Conservation (phyloP, 2,113 vertebrate genomes). For the Zosterops borbonicus region DNA sequence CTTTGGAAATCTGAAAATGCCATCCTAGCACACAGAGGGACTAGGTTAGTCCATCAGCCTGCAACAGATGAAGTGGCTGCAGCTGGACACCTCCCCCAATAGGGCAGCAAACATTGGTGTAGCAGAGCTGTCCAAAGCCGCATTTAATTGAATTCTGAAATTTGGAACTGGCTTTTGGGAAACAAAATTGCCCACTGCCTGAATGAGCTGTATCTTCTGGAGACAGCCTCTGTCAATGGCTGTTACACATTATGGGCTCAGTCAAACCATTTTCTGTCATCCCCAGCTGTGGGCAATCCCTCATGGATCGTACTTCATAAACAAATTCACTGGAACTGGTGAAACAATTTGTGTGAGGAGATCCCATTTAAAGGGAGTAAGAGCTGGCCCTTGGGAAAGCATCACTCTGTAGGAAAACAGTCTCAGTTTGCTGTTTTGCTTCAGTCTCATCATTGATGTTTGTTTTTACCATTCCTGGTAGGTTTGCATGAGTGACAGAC, state of each 20-base stretch:
- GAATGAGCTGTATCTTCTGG: not conserved
- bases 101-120: not conserved
- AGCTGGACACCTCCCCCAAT: not conserved
- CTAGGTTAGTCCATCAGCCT: not conserved
- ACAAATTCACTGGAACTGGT: not conserved
- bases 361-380: not conserved
- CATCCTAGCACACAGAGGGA: conserved; percentile 77
- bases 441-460: not conserved
- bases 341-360: not conserved
- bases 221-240: not conserved
- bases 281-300: not conserved
- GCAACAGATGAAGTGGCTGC: not conserved
- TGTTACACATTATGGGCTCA: not conserved
- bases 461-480: not conserved
- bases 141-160: not conserved
- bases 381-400: not conserved
- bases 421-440: not conserved
- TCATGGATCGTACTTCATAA: not conserved
- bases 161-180: not conserved
- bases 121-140: not conserved
- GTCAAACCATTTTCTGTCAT: not conserved
- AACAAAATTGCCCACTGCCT: not conserved
- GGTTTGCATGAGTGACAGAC: not conserved
- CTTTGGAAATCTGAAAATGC: conserved; percentile 82
- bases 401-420: not conserved